These are phyloP conservation scores for Brachionus plicatilis DNA, from an alignment of 1,140 invertebrate genomes.

Conservation along the genomic window DNA sequence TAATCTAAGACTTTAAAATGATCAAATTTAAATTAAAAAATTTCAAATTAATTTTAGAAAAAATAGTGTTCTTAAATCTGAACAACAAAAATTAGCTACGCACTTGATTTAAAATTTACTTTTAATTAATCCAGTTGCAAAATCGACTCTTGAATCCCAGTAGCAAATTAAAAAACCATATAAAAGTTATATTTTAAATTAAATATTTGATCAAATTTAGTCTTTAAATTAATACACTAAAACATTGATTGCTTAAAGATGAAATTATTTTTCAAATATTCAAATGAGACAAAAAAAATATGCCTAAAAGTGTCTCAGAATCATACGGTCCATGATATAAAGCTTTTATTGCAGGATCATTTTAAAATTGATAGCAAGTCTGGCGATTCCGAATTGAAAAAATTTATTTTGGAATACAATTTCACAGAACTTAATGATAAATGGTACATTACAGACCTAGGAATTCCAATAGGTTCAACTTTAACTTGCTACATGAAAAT, in stretches of 20 bases:
- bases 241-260: neutral
- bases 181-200: neutral
- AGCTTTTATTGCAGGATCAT: neutral
- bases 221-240: neutral
- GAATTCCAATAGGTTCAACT: neutral
- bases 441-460: neutral
- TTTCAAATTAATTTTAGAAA: neutral
- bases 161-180: neutral
- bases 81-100: too few relatives aligned
- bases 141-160: neutral
- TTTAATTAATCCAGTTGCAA: neutral
- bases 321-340: neutral
- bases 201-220: neutral
- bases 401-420: neutral
- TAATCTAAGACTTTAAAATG: neutral
- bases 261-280: slow-evolving; percentile 29
- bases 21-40: neutral
- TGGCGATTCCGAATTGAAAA: neutral
- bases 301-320: neutral
- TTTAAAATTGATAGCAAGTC: slow-evolving; percentile 14
- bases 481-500: neutral
- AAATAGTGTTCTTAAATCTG: too few relatives aligned
- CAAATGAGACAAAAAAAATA: neutral
- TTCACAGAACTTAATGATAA: neutral
- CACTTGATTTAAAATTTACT: neutral